These are phyloP conservation scores for Pseudeuparius sepicola DNA, from an alignment of 2,888 invertebrate genomes.

Conservation along the genomic window DNA sequence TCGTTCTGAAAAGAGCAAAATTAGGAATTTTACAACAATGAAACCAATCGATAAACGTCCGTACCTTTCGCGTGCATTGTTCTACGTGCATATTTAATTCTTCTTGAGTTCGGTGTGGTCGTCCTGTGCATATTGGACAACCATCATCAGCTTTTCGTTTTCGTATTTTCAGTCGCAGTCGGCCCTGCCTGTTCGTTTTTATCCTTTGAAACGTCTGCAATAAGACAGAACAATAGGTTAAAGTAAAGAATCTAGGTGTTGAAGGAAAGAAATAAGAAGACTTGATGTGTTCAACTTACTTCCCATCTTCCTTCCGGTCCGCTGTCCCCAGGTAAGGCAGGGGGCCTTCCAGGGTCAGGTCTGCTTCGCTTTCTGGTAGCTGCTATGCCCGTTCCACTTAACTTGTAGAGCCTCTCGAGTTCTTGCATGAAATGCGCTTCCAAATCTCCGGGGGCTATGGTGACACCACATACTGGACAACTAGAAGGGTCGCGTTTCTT, in stretches of 20 bases:
- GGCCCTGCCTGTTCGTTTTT: conserved; percentile 57
- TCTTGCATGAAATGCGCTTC: conserved; percentile 60
- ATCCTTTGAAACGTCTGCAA: conserved; percentile 58
- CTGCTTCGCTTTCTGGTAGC: conserved; percentile 39
- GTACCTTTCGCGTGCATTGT: conserved; percentile 49
- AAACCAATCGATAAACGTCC: conserved; percentile 8
- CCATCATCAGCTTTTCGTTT: conserved; percentile 55
- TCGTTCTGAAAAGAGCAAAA: conserved; percentile 34
- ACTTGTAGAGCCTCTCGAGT: conserved; percentile 55
- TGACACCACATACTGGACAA: conserved; percentile 62
- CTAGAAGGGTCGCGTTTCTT: conserved; percentile 39
- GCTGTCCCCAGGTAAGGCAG: conserved; percentile 39
- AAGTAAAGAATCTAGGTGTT: too few species aligned
- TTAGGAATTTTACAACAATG: conserved; percentile 7
- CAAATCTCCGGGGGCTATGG: conserved; percentile 54
- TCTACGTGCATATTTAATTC: conserved; percentile 55
- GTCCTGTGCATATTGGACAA: conserved; percentile 57
- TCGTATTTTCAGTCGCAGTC: conserved; percentile 54
- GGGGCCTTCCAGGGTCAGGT: conserved; percentile 36
- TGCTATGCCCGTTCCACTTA: conserved; percentile 42
- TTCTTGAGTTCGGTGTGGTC: conserved; percentile 45
- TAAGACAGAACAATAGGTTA: conserved; percentile 16
- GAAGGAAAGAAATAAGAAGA: background rate
- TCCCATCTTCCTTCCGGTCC: conserved; percentile 56
- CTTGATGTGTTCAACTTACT: conserved; percentile 38